These are phyloP conservation scores for Macaria liturata DNA, from an alignment of 2,888 invertebrate species.

Conservation along the genomic window DNA sequence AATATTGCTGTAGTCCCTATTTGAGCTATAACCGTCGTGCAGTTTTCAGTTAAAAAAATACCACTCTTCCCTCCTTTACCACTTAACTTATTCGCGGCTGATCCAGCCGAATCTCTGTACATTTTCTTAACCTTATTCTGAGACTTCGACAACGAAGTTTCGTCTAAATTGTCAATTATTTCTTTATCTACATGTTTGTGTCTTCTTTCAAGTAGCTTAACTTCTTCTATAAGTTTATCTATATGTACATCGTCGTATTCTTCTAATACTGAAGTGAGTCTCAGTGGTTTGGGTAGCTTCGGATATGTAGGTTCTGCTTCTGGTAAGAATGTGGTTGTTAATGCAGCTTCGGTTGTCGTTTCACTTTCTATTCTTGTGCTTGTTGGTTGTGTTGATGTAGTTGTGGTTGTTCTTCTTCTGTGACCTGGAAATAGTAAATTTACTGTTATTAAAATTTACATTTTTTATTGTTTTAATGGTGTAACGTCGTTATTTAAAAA, in stretches of 20 bases:
- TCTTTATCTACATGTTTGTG: constrained; percentile 66
- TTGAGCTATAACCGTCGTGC: constrained; percentile 85
- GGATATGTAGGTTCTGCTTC: constrained; percentile 55
- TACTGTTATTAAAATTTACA: too few relatives aligned
- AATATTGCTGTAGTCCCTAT: constrained; percentile 85
- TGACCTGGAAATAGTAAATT: constrained; percentile 57
- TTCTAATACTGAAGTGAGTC: constrained; percentile 61
- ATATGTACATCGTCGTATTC: constrained; percentile 65
- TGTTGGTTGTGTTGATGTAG: constrained; percentile 57
- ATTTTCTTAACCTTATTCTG: constrained; percentile 77
- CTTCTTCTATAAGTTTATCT: constrained; percentile 63
- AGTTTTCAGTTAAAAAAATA: constrained; percentile 84
- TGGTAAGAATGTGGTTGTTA: constrained; percentile 52
- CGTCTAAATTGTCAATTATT: constrained; percentile 60
- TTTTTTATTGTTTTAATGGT: too few relatives aligned
- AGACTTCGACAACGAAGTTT: constrained; percentile 59
- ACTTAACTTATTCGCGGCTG: constrained; percentile 71
- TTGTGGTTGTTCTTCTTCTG: constrained; percentile 74
- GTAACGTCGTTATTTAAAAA: too few relatives aligned
- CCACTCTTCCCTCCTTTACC: constrained; percentile 64
- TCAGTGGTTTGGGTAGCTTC: constrained; percentile 68
- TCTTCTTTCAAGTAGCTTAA: constrained; percentile 50
- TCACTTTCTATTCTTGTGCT: constrained; percentile 55
- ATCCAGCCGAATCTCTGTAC: constrained; percentile 75
- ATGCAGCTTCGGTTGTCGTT: constrained; percentile 53